Evolutionary conservation across 2,797 vertebrate species (phyloP).

Genomic region (Telmatherina bonti): DNA sequence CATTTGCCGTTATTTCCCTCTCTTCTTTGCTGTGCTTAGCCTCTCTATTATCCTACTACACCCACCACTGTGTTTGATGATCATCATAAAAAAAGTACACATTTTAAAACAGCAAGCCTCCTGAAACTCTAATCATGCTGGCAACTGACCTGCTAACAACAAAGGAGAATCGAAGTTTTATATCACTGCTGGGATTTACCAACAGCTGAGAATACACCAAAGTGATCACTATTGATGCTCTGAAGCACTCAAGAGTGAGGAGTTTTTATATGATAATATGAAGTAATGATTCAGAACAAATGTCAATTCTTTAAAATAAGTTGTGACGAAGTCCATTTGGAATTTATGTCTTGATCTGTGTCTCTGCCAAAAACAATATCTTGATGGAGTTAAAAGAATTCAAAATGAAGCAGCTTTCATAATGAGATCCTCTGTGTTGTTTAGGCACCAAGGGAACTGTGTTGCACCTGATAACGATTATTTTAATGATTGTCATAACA

Average conservation of each 20-base stretch:
- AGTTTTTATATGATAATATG: constrained; percentile 45
- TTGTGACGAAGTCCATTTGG: constrained; percentile 13
- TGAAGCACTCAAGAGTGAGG: constrained; percentile 33
- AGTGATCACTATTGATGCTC: constrained; percentile 35
- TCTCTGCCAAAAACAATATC: constrained; percentile 33
- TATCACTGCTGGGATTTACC: constrained; percentile 12
- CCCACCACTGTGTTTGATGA: constrained; percentile 37
- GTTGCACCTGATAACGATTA: not conserved
- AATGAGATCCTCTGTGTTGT: constrained; percentile 26
- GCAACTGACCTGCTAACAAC: constrained; percentile 21
- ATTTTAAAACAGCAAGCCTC: constrained; percentile 38
- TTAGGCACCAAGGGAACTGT: not conserved
- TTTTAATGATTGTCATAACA: no score
- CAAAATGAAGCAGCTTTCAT: constrained; percentile 4
- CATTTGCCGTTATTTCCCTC: constrained; percentile 35
- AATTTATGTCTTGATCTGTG: constrained; percentile 9
- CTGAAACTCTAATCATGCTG: constrained; percentile 22
- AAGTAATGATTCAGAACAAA: constrained; percentile 44
- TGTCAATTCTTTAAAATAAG: constrained; percentile 32
- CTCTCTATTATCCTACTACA: constrained; percentile 29
- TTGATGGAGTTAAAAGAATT: constrained; percentile 26
- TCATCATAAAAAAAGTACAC: constrained; percentile 34
- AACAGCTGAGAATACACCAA: constrained; percentile 21
- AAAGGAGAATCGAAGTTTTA: constrained; percentile 11
- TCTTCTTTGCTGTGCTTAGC: constrained; percentile 16